phyloP scores from a whole-genome alignment of 2,888 invertebrate genomes.

The Polietes domitor region DNA sequence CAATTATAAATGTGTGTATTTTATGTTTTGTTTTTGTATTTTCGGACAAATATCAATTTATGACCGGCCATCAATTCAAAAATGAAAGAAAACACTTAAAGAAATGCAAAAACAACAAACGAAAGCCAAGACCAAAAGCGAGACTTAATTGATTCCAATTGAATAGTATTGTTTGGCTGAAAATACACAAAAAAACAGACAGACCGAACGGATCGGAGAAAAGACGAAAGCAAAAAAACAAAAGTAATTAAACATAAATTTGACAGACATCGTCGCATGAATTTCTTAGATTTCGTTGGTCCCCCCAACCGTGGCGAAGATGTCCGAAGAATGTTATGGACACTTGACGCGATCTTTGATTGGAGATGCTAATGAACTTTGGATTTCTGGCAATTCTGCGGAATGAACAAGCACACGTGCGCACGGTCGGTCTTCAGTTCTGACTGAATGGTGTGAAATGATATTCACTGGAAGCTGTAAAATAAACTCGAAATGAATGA shows the following conservation, averaged over 20 bases:
- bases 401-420: too few species aligned
- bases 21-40: too few species aligned
- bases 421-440: too few species aligned
- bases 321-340: neutral
- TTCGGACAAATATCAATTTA: constrained; percentile 7
- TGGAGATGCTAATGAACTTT: neutral
- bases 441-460: too few species aligned
- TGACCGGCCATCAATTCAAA: neutral
- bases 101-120: constrained; percentile 17
- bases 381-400: neutral
- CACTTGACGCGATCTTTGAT: neutral
- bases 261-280: neutral
- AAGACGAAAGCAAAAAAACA: too few species aligned
- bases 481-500: too few species aligned
- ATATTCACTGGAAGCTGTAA: too few species aligned
- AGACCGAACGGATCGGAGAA: too few species aligned
- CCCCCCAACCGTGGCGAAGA: neutral
- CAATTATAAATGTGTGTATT: too few species aligned
- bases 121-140: neutral
- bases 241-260: neutral
- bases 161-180: neutral
- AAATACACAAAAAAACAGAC: too few species aligned
- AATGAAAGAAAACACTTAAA: neutral
- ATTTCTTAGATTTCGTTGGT: neutral
- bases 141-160: constrained; percentile 3